These are phyloP conservation scores for Coreius guichenoti DNA, from an alignment of 2,797 vertebrate species.

Conservation along the genomic window DNA sequence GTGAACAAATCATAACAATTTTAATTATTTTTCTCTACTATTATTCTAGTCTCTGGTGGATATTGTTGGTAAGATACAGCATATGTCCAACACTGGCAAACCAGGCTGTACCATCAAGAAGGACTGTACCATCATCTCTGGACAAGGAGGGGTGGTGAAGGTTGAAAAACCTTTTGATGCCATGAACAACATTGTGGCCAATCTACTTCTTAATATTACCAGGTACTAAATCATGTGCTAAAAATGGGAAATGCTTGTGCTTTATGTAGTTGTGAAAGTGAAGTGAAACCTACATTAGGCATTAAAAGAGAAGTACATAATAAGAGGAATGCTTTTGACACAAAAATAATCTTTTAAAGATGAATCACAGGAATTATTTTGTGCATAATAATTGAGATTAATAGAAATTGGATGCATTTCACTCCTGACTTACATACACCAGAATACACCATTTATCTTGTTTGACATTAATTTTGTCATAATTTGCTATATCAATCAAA, in stretches of 20 bases:
- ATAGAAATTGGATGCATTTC: too few species aligned
- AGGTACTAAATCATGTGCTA: constrained; percentile 77
- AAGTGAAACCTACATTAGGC: background rate
- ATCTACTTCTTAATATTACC: constrained; percentile 92
- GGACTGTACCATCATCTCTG: constrained; percentile 82
- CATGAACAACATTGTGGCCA: constrained; percentile 98
- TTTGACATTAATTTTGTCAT: background rate
- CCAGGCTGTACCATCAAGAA: constrained; percentile 79
- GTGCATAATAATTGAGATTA: background rate
- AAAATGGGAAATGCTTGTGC: background rate
- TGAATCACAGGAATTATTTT: background rate
- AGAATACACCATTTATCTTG: background rate
- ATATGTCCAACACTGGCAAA: constrained; percentile 80
- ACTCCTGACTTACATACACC: too few species aligned
- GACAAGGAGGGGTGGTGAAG: constrained; percentile 72
- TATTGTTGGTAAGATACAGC: constrained; percentile 91
- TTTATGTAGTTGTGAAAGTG: background rate
- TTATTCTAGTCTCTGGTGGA: constrained; percentile 87
- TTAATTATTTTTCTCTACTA: background rate
- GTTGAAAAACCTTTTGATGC: constrained; percentile 90
- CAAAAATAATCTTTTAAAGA: background rate
- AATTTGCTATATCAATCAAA: background rate
- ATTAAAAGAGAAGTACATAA: background rate
- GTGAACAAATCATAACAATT: background rate
- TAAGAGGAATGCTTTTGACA: background rate